Conservation (phyloP, 2,888 invertebrate species). For the Ypsolopha scabrella region DNA sequence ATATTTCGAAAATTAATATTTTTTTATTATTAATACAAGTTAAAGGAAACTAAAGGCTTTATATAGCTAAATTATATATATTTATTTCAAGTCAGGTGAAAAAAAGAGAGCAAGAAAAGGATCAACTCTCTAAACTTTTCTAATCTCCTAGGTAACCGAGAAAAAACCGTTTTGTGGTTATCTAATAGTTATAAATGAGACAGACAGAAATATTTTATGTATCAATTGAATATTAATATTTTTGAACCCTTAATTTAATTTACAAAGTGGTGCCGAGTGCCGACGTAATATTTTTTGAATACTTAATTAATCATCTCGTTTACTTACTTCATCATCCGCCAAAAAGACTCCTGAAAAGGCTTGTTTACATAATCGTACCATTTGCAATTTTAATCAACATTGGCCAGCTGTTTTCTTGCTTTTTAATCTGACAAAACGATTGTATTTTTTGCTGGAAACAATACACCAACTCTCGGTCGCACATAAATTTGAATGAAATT, state of each 20-base stretch:
- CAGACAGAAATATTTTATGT: too few species aligned
- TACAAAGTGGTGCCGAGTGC: conserved; percentile 16
- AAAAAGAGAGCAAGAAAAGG: too few species aligned
- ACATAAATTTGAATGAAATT: conserved; percentile 34
- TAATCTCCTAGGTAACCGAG: too few species aligned
- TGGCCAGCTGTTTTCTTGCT: conserved; percentile 43
- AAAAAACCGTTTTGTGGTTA: too few species aligned
- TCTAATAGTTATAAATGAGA: too few species aligned
- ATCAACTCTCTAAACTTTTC: too few species aligned
- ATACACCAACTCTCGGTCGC: conserved; percentile 18
- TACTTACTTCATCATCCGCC: conserved; percentile 35
- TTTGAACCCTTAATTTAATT: conserved; percentile 1
- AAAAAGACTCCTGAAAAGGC: conserved; percentile 50
- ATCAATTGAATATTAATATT: too few species aligned
- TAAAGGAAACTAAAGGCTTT: too few species aligned
- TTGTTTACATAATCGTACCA: conserved; percentile 64
- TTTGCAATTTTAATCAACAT: conserved; percentile 62
- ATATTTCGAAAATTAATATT: too few species aligned
- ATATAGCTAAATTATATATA: too few species aligned
- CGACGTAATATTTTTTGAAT: conserved; percentile 50
- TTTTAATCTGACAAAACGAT: conserved; percentile 34
- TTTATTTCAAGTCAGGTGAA: too few species aligned
- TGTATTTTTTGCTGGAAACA: conserved; percentile 24
- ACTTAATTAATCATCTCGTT: conserved; percentile 32
- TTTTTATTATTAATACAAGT: too few species aligned